Conservation (phyloP, 1,140 invertebrate genomes). For the Cherax quadricarinatus region DNA sequence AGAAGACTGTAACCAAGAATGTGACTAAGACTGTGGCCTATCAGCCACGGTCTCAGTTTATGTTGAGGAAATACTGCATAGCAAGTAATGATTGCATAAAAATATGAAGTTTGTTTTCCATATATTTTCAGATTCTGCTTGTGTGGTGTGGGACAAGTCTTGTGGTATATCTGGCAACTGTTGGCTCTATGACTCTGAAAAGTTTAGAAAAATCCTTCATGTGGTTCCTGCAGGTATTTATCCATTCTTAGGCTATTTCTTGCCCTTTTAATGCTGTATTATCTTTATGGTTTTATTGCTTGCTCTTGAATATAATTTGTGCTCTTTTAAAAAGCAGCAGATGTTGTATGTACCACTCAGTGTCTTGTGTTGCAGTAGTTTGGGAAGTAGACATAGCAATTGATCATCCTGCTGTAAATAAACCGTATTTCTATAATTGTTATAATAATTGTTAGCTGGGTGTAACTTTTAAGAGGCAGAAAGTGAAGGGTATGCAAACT, state of each 20-base stretch:
- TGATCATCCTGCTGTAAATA: too few species aligned
- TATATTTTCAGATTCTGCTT: constrained; percentile 61
- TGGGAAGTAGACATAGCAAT: neutral
- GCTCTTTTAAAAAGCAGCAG: neutral
- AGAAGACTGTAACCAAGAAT: too few species aligned
- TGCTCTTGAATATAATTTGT: neutral
- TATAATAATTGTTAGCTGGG: too few species aligned
- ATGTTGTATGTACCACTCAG: too few species aligned
- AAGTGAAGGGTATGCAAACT: too few species aligned
- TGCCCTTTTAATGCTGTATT: neutral
- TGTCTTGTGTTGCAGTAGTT: neutral
- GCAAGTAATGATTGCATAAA: too few species aligned
- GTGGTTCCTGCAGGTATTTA: constrained; percentile 58
- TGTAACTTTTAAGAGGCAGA: too few species aligned
- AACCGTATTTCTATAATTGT: too few species aligned
- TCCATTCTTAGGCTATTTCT: neutral
- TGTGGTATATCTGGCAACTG: constrained; percentile 70
- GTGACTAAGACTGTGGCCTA: too few species aligned
- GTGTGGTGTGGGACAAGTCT: constrained; percentile 63
- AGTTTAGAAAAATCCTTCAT: constrained; percentile 67
- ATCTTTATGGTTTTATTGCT: neutral
- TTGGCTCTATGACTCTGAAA: constrained; percentile 72
- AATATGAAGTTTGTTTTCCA: too few species aligned
- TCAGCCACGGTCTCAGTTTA: too few species aligned
- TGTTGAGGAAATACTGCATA: too few species aligned